Conservation (phyloP, 2,797 vertebrate species). For the Coracias cyanogaster region DNA sequence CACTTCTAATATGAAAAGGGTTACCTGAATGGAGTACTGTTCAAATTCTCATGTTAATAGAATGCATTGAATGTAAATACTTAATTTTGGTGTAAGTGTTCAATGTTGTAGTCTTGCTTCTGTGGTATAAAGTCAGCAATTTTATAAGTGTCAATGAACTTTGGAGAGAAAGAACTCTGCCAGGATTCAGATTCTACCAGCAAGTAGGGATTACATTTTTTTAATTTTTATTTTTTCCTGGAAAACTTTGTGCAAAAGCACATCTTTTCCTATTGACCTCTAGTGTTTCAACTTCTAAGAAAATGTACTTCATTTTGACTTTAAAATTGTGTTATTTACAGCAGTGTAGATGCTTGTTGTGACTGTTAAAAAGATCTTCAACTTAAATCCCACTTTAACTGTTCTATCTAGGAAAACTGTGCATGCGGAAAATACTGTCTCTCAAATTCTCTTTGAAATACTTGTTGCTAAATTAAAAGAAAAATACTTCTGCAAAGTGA, state of each 20-base stretch:
- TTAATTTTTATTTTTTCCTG: neutral
- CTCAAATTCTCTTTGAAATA: neutral
- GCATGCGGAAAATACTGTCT: neutral
- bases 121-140: neutral
- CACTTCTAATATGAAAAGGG: neutral
- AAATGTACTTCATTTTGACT: neutral
- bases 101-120: neutral
- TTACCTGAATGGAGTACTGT: neutral
- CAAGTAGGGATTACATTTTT: neutral
- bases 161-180: neutral
- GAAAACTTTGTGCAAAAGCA: neutral
- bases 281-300: neutral
- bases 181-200: neutral
- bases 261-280: neutral
- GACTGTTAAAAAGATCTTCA: neutral
- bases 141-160: neutral
- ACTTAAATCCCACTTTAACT: neutral
- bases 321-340: neutral
- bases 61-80: neutral
- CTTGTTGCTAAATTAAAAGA: neutral
- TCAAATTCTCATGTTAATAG: neutral
- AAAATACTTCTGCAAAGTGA: neutral
- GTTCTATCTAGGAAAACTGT: neutral
- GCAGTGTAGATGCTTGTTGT: neutral
- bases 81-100: neutral